Percentiles rank a stretch among this genome's conserved stretches.
Evolutionary conservation across 92 coral and sea anemone genomes (phyloP).

Genomic region (Hydrozoanthus gracilis): DNA sequence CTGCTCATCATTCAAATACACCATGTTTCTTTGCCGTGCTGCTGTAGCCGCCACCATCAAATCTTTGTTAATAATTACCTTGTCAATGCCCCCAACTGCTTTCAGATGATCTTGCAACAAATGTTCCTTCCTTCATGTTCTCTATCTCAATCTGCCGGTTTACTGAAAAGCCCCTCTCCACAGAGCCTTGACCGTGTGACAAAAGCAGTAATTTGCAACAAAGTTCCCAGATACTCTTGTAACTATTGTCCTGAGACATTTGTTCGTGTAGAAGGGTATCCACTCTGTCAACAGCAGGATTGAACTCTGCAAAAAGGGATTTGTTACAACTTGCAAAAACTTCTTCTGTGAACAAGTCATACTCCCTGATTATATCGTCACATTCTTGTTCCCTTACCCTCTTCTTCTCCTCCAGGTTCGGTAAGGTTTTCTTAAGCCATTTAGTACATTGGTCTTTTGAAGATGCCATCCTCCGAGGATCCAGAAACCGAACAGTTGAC

Average conservation of each 20-base stretch:
- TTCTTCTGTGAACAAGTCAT: no score
- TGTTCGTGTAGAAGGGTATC: conserved; percentile 7
- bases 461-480: conserved; percentile 14
- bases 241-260: conserved; percentile 15
- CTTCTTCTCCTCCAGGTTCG: no score
- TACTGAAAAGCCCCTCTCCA: no score
- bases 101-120: no score
- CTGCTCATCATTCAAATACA: conserved; percentile 13
- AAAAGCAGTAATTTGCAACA: conserved; percentile 4
- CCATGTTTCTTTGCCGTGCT: background rate
- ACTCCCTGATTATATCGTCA: conserved; percentile 23
- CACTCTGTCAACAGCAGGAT: no score
- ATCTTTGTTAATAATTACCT: no score
- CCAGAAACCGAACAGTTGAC: conserved; percentile 21
- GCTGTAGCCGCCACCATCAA: no score
- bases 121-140: conserved; percentile 33
- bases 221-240: conserved; percentile 10
- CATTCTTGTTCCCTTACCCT: conserved; percentile 25
- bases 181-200: no score
- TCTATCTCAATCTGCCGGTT: no score
- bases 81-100: no score
- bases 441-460: background rate
- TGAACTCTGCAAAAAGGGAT: conserved; percentile 11
- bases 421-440: no score
- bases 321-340: conserved; percentile 5